phyloP scores from a whole-genome alignment of 2,797 vertebrate species.

The Tokudaia tokunoshimensis region DNA sequence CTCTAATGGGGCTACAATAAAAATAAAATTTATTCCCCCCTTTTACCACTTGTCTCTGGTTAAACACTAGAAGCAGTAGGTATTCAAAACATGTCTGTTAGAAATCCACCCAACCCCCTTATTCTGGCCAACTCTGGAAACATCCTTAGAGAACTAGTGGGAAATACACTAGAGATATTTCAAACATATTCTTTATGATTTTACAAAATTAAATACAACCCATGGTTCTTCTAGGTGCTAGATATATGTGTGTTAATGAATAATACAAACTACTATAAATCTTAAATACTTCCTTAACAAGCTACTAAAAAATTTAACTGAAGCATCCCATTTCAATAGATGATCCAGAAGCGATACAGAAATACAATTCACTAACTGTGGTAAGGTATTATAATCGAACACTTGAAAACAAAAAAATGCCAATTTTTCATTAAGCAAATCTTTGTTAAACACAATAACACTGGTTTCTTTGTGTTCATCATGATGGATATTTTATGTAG shows the following conservation, averaged over 20 bases:
- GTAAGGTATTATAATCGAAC: too few species aligned
- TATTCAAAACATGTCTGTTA: not conserved
- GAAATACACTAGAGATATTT: not conserved
- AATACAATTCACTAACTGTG: not conserved
- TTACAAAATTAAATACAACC: not conserved
- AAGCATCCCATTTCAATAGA: not conserved
- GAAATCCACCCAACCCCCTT: not conserved
- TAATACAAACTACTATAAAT: not conserved
- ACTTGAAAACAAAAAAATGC: too few species aligned
- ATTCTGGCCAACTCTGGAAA: not conserved
- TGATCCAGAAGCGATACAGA: not conserved
- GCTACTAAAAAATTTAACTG: not conserved
- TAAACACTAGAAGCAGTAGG: too few species aligned
- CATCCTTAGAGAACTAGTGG: not conserved
- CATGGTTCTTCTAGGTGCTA: not conserved
- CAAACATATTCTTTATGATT: not conserved
- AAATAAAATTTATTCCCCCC: not conserved
- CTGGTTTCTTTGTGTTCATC: not conserved
- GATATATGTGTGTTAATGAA: not conserved
- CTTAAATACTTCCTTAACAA: not conserved
- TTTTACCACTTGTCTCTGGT: not conserved
- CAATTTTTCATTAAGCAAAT: not conserved
- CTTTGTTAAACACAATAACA: not conserved
- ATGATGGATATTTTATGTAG: not conserved
- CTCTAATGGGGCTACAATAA: not conserved